phyloP scores from a whole-genome alignment of 1,140 invertebrate species.

The Drosophila pseudoananassae region DNA sequence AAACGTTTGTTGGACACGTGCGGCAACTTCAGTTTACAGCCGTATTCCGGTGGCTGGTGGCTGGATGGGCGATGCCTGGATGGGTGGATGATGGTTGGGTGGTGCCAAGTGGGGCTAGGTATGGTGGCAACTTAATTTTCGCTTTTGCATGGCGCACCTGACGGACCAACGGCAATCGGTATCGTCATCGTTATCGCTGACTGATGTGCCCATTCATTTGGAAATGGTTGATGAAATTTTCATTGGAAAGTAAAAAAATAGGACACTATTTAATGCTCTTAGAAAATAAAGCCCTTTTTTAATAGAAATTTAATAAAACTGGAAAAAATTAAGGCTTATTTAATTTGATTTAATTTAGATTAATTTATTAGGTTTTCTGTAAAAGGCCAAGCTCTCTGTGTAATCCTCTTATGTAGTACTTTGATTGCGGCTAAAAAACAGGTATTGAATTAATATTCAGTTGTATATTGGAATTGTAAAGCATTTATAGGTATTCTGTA shows the following conservation, averaged over 20 bases:
- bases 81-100: constrained; percentile 6
- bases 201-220: constrained; percentile 67
- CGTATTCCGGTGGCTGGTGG: constrained; percentile 18
- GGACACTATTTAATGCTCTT: constrained; percentile 28
- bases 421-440: constrained; percentile 1
- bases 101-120: constrained; percentile 35
- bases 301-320: background rate
- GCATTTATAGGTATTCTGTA: background rate
- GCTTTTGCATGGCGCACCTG: constrained; percentile 49
- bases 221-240: constrained; percentile 47
- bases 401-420: constrained; percentile 8
- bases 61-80: constrained; percentile 7
- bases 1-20: constrained; percentile 77
- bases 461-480: background rate
- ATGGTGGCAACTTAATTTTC: constrained; percentile 73
- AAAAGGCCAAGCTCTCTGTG: no score
- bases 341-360: background rate
- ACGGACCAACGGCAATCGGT: constrained; percentile 45
- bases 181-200: constrained; percentile 52
- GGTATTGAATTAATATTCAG: constrained; percentile 4
- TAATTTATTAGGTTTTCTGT: no score
- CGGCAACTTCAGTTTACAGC: constrained; percentile 71
- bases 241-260: constrained; percentile 9
- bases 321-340: background rate
- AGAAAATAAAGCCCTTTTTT: background rate